Evolutionary conservation across 92 coral and sea anemone genomes (phyloP).

Genomic region (Porites lobata): DNA sequence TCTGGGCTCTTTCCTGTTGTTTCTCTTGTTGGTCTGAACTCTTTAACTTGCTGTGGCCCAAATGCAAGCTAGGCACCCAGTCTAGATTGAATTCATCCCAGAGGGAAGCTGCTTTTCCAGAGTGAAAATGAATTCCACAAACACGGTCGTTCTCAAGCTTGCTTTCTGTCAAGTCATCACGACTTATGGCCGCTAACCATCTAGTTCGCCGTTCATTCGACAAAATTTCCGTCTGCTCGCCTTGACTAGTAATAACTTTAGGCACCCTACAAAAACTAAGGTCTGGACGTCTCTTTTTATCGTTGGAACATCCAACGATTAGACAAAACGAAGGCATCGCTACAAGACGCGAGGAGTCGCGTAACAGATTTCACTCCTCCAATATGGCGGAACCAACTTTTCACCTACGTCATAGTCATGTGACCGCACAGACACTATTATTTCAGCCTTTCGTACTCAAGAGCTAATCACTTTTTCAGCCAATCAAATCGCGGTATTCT

Average conservation of each 20-base stretch:
- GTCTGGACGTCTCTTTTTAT: constrained; percentile 44
- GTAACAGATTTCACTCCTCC: constrained; percentile 19
- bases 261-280: constrained; percentile 68
- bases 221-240: constrained; percentile 57
- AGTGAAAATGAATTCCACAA: constrained; percentile 30
- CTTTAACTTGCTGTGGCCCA: constrained; percentile 39
- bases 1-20: constrained; percentile 38
- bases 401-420: constrained; percentile 8
- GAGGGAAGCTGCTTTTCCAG: constrained; percentile 27
- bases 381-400: not conserved
- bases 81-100: constrained; percentile 51
- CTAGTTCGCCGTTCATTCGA: constrained; percentile 56
- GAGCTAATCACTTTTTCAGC: constrained; percentile 53
- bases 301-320: constrained; percentile 46
- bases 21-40: not conserved
- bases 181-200: constrained; percentile 54
- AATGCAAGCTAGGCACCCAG: constrained; percentile 44
- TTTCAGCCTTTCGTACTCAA: not conserved
- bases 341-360: constrained; percentile 7
- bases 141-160: constrained; percentile 24
- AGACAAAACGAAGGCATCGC: constrained; percentile 60
- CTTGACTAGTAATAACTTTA: constrained; percentile 55
- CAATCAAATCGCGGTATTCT: constrained; percentile 57
- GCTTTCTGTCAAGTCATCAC: constrained; percentile 48
- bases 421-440: constrained; percentile 15